These are phyloP conservation scores for Malacoraja senta DNA, from an alignment of 2,797 vertebrate genomes.

Conservation along the genomic window DNA sequence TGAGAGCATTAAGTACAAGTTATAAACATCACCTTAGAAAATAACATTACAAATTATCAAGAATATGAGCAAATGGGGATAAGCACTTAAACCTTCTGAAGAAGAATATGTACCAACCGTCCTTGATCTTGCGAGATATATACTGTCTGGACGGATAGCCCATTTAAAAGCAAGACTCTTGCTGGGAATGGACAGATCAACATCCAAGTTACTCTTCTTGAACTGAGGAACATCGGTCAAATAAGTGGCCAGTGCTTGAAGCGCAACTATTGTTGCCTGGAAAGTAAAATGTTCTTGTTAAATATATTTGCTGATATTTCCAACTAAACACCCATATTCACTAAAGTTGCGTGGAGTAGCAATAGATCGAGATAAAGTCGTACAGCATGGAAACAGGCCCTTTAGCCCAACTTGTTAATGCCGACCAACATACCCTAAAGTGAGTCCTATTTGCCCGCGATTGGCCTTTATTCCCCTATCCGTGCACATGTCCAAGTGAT, in stretches of 20 bases:
- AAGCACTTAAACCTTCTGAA: not conserved
- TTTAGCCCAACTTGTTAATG: too few relatives aligned
- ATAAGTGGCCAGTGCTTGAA: conserved; percentile 74
- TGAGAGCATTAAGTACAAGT: not conserved
- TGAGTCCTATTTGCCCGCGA: too few relatives aligned
- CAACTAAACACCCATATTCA: not conserved
- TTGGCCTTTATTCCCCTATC: too few relatives aligned
- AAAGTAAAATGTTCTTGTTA: not conserved
- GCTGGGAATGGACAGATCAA: conserved; percentile 63
- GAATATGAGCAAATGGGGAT: not conserved
- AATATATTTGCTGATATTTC: not conserved
- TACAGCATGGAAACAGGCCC: too few relatives aligned
- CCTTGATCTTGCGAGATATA: conserved; percentile 53
- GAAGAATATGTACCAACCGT: conserved; percentile 53
- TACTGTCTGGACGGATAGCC: conserved; percentile 50
- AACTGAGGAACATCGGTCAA: conserved; percentile 47
- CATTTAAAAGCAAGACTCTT: conserved; percentile 41
- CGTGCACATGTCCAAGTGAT: too few relatives aligned
- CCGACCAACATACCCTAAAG: too few relatives aligned
- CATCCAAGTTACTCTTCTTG: conserved; percentile 57
- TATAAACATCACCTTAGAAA: not conserved
- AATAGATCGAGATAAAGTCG: not conserved
- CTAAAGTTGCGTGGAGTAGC: not conserved
- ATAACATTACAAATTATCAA: not conserved
- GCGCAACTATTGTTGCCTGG: conserved; percentile 74